phyloP scores from a whole-genome alignment of 2,797 vertebrate genomes.

The Eulemur mongoz region DNA sequence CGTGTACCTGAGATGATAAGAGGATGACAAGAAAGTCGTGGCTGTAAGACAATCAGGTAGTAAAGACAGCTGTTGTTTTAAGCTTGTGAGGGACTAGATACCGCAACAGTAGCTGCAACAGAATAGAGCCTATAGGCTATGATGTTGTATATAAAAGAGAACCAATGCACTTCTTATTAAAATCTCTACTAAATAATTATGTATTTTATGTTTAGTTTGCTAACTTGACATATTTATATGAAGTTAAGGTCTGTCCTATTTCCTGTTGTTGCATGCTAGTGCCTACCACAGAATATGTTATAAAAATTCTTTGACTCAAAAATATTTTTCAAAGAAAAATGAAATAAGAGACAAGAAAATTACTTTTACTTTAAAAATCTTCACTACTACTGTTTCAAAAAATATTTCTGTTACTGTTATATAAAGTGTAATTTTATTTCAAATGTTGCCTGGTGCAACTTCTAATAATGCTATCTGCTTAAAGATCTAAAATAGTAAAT shows the following conservation, averaged over 20 bases:
- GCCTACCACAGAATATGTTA: neutral
- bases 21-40: neutral
- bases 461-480: neutral
- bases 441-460: neutral
- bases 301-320: neutral
- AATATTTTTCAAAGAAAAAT: conserved; percentile 17
- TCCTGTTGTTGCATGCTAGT: neutral
- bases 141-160: neutral
- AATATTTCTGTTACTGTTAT: neutral
- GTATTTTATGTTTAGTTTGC: neutral
- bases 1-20: neutral
- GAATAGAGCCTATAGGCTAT: neutral
- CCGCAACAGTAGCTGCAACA: neutral
- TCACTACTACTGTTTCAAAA: neutral
- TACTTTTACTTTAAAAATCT: neutral
- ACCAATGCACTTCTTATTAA: neutral
- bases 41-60: neutral
- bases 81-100: neutral
- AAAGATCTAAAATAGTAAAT: neutral
- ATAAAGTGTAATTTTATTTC: neutral
- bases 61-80: neutral
- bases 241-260: neutral
- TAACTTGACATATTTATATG: neutral
- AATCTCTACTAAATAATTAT: neutral
- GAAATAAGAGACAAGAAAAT: neutral